A percentile compares a stretch with the other conserved stretches of the same genome.
Conservation (phyloP, 2,113 vertebrate species). For the Artemisiospiza belli region DNA sequence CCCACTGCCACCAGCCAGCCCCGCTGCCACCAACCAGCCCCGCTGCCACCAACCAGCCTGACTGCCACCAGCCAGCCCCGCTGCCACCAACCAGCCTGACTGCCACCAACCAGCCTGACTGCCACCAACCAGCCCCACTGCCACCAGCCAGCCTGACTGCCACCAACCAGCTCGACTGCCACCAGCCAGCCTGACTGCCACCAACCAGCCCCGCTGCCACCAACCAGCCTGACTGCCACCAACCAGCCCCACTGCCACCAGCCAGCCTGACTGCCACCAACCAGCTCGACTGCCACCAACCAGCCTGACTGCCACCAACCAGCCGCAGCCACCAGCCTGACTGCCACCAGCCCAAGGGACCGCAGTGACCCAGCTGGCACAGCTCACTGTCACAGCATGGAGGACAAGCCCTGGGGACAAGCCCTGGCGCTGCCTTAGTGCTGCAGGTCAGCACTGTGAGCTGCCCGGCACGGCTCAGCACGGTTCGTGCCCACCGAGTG, state of each 20-base stretch:
- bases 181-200: neutral
- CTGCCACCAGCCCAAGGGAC: rapidly evolving
- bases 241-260: too few species aligned
- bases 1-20: neutral
- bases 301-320: neutral
- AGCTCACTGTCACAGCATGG: rapidly evolving
- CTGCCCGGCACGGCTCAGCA: rapidly evolving
- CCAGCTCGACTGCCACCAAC: neutral
- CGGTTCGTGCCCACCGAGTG: rapidly evolving
- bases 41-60: neutral
- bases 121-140: neutral
- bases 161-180: neutral
- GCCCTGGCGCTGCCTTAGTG: rapidly evolving
- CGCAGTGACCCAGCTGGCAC: rapidly evolving
- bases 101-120: neutral
- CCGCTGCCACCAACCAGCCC: neutral
- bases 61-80: neutral
- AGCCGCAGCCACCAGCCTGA: neutral
- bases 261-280: neutral
- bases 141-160: neutral
- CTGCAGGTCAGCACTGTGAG: neutral
- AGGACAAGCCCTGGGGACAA: neutral
- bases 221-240: too few species aligned
- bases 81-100: neutral
- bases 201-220: neutral